A percentile compares a stretch with the other conserved stretches of the same genome.
phyloP scores from a whole-genome alignment of 2,797 vertebrate species.

The Huso huso region DNA sequence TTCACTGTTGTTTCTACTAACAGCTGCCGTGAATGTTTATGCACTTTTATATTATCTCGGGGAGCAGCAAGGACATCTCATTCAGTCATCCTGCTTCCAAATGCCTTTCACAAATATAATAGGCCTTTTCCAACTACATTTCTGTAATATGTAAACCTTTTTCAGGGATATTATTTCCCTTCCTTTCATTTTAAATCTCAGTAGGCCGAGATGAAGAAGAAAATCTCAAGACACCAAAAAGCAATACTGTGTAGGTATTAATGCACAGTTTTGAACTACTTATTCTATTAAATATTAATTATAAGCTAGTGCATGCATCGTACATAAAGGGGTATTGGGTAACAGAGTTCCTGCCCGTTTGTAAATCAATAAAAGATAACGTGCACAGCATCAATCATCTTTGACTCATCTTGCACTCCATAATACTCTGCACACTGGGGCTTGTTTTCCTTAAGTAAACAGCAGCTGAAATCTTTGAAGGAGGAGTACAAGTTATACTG shows the following conservation, averaged over 20 bases:
- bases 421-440: slow-evolving; percentile 29
- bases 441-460: slow-evolving; percentile 32
- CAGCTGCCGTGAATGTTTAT: not conserved
- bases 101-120: not conserved
- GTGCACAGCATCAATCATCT: slow-evolving; percentile 57
- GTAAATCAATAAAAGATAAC: slow-evolving; percentile 73
- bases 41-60: too few species aligned
- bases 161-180: not conserved
- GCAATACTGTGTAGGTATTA: slow-evolving; percentile 65
- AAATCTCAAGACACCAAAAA: slow-evolving; percentile 62
- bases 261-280: slow-evolving; percentile 66
- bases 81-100: not conserved
- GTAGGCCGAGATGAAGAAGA: slow-evolving; percentile 50
- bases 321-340: slow-evolving; percentile 58
- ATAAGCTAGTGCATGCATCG: slow-evolving; percentile 48
- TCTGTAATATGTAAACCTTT: slow-evolving; percentile 46
- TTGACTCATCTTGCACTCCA: slow-evolving; percentile 42
- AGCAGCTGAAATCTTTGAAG: slow-evolving; percentile 19
- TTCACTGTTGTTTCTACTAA: not conserved
- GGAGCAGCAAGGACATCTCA: not conserved
- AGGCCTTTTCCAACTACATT: slow-evolving; percentile 2
- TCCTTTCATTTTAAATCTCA: slow-evolving; percentile 45
- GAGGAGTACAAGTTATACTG: slow-evolving; percentile 16
- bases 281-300: slow-evolving; percentile 82
- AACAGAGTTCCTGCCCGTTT: slow-evolving; percentile 59